Percentiles rank a stretch among this genome's conserved stretches.
phyloP scores from a whole-genome alignment of 2,888 invertebrate species.

The Prionchulus punctatus region DNA sequence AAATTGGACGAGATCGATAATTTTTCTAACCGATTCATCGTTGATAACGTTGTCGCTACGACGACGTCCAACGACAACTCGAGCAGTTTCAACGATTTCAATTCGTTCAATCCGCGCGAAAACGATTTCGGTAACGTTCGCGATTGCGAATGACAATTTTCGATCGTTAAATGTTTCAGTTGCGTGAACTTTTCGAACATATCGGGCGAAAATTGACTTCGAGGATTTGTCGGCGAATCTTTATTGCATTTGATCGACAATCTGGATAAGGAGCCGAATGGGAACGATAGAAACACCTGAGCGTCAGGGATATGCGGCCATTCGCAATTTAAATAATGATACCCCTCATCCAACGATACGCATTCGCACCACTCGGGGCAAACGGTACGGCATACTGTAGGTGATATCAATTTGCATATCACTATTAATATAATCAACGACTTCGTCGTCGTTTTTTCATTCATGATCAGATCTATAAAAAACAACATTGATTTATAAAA shows the following conservation, averaged over 20 bases:
- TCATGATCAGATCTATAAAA: too few relatives aligned
- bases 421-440: too few relatives aligned
- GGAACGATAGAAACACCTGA: not conserved
- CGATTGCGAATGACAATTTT: not conserved
- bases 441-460: too few relatives aligned
- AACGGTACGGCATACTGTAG: too few relatives aligned
- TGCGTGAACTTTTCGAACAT: not conserved
- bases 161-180: not conserved
- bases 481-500: too few relatives aligned
- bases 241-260: not conserved
- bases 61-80: not conserved
- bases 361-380: conserved; percentile 2
- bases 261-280: not conserved
- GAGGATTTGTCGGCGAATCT: not conserved
- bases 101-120: conserved; percentile 4
- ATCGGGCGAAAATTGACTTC: not conserved
- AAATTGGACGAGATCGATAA: conserved; percentile 5
- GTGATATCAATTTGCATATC: too few relatives aligned
- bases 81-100: conserved; percentile 8
- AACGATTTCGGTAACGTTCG: not conserved
- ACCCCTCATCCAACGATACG: not conserved
- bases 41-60: too few relatives aligned
- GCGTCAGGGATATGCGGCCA: not conserved
- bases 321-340: not conserved
- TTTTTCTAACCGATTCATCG: conserved; percentile 12